A percentile compares a stretch with the other conserved stretches of the same genome.
Evolutionary conservation across 2,888 invertebrate genomes (phyloP).

Genomic region (Drosophila mimetica): DNA sequence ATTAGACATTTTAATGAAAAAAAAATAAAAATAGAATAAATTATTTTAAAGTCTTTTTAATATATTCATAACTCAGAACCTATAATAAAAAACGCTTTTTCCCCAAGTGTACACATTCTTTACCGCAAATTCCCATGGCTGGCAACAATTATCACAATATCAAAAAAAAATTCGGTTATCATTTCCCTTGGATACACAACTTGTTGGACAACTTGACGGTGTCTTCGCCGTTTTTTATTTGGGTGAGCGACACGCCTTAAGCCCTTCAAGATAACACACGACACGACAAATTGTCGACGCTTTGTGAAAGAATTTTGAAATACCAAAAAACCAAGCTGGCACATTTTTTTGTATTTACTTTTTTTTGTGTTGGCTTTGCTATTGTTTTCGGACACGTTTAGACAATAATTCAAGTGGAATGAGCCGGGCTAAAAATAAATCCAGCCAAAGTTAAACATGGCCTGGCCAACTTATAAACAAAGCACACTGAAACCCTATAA

Average conservation of each 20-base stretch:
- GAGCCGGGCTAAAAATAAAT: conserved; percentile 64
- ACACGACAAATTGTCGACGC: conserved; percentile 6
- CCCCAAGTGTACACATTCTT: not conserved
- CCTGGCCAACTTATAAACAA: conserved; percentile 36
- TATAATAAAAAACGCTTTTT: too few relatives aligned
- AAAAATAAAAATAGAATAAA: too few relatives aligned
- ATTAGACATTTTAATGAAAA: too few relatives aligned
- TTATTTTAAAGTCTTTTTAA: too few relatives aligned
- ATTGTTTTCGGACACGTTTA: conserved; percentile 58
- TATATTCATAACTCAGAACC: too few relatives aligned
- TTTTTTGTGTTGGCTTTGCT: conserved; percentile 25
- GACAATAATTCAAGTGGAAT: conserved; percentile 64
- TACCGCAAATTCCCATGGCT: conserved; percentile 13
- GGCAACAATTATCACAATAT: conserved; percentile 26
- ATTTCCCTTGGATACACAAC: conserved; percentile 40
- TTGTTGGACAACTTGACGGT: conserved; percentile 55
- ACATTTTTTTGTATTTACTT: conserved; percentile 17
- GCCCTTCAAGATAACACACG: conserved; percentile 25
- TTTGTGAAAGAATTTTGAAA: conserved; percentile 19
- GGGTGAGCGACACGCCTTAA: conserved; percentile 17
- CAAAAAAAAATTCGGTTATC: conserved; percentile 18
- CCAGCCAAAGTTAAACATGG: conserved; percentile 43
- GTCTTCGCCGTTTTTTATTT: conserved; percentile 2
- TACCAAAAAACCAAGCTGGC: conserved; percentile 1
- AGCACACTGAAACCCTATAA: conserved; percentile 29